Conservation (phyloP, 2,113 vertebrate species). For the Cranoglanis bouderius region DNA sequence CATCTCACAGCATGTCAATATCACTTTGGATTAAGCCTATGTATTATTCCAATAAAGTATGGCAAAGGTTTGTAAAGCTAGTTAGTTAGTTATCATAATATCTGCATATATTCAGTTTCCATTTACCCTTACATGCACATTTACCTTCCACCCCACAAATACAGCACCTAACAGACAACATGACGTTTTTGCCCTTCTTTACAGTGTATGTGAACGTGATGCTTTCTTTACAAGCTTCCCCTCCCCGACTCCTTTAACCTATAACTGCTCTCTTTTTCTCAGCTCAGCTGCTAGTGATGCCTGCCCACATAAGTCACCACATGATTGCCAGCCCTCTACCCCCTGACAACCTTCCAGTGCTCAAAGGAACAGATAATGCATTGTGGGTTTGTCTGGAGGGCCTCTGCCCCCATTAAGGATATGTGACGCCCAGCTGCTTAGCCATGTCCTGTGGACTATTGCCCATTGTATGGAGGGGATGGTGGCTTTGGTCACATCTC, state of each 20-base stretch:
- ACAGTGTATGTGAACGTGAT: conserved; percentile 55
- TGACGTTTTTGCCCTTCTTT: conserved; percentile 38
- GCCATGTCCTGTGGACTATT: conserved; percentile 74
- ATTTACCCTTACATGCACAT: not conserved
- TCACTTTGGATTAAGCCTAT: not conserved
- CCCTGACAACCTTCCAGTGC: conserved; percentile 71
- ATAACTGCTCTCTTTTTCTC: conserved; percentile 21
- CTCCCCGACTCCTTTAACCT: conserved; percentile 56
- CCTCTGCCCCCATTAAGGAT: conserved; percentile 72
- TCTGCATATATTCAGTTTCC: not conserved
- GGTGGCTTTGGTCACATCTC: conserved; percentile 75
- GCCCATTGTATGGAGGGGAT: conserved; percentile 70
- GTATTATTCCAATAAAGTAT: not conserved
- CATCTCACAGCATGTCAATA: conserved; percentile 36
- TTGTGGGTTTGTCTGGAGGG: conserved; percentile 71
- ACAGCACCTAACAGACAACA: conserved; percentile 9
- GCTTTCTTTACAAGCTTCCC: conserved; percentile 66
- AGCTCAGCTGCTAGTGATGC: conserved; percentile 68
- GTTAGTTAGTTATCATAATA: conserved; percentile 3
- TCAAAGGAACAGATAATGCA: conserved; percentile 74
- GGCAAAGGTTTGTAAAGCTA: not conserved
- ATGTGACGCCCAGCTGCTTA: conserved; percentile 78
- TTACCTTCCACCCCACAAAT: conserved; percentile 28
- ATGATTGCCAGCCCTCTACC: conserved; percentile 68
- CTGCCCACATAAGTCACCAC: conserved; percentile 70